phyloP scores from a whole-genome alignment of 2,797 vertebrate species.

The Botia kubotai region DNA sequence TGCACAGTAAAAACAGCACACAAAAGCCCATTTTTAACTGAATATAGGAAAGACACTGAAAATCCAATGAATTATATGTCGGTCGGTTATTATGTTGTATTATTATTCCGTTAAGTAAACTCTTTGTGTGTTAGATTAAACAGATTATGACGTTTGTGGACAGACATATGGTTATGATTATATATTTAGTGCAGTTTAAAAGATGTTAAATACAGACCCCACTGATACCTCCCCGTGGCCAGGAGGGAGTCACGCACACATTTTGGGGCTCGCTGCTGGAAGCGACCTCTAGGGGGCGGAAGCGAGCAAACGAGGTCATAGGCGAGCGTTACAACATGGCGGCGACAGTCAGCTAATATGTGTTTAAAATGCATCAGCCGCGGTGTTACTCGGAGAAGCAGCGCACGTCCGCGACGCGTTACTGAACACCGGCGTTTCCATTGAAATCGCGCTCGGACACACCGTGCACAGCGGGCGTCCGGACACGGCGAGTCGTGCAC shows the following conservation, averaged over 20 bases:
- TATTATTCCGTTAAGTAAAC: too few species aligned
- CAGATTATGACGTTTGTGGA: too few species aligned
- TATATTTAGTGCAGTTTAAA: too few species aligned
- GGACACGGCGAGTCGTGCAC: not conserved
- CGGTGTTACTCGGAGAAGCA: not conserved
- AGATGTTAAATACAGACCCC: not conserved
- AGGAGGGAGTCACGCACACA: not conserved
- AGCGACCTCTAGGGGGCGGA: slow-evolving; percentile 45
- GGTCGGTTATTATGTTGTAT: too few species aligned
- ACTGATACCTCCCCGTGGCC: slow-evolving; percentile 38
- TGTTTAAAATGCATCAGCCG: not conserved
- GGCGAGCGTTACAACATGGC: slow-evolving; percentile 51
- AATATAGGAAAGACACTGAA: too few species aligned
- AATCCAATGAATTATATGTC: too few species aligned
- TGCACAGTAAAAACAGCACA: too few species aligned
- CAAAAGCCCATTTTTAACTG: too few species aligned
- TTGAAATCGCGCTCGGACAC: not conserved
- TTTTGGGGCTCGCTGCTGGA: not conserved
- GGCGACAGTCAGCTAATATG: slow-evolving; percentile 29
- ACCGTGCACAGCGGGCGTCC: not conserved
- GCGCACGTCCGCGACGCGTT: not conserved
- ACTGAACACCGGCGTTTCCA: not conserved
- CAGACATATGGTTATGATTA: too few species aligned
- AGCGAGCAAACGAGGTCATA: slow-evolving; percentile 24
- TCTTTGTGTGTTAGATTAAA: too few species aligned